Evolutionary conservation across 2,113 vertebrate species (phyloP), one percentile per base, ranked within the genome.

Genomic region (Gavialis gangeticus): DNA sequence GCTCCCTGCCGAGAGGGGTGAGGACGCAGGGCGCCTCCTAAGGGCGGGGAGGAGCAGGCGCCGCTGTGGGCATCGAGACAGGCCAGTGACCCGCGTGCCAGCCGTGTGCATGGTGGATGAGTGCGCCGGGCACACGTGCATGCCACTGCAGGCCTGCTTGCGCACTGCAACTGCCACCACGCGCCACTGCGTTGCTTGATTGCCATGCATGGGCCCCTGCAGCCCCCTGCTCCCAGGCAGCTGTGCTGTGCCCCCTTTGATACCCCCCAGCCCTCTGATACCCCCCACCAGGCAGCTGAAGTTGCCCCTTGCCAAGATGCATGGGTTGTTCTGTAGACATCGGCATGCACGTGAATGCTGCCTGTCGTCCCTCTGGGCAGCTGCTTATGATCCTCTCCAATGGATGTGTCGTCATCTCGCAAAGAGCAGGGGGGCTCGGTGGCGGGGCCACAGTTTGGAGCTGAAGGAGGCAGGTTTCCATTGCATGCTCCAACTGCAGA

Each of bases 11-110:
- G 25, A 4, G 6, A 46, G 18, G 30, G 27, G 4, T 6, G 22
- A 28, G 3, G 6, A 1, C 21, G 17, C 18, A 60, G 4, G 13
- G 5, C 54, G 92, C 88, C 94, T 57, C 67, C 95, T 95, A 54
- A 6, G 67, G 92, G 84, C 21, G 13, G 18, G 95, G 92, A 91
- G 94, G 95, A 90, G 25, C 77, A 62, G 76, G 71, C 60, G 71
- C 82, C 64, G 89, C 57, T 27, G 46, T 46, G 18, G 13, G 21
- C 8, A 46, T 46, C 19, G 37, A 14, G 14, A 12, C 11, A 7
- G 30, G 30, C 19, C 16, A n/a, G 64, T 66, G 28, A 37, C 21
- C 37, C 30, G 19, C 19, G 11, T 34, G 5, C 18, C 19, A 46
- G 7, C 46, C 46, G 2, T 46, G 46, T 46, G 46, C 46, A 46